Evolutionary conservation across 2,113 vertebrate genomes (phyloP), one percentile per base, ranked within the genome.

Genomic region (Anas platyrhynchos): DNA sequence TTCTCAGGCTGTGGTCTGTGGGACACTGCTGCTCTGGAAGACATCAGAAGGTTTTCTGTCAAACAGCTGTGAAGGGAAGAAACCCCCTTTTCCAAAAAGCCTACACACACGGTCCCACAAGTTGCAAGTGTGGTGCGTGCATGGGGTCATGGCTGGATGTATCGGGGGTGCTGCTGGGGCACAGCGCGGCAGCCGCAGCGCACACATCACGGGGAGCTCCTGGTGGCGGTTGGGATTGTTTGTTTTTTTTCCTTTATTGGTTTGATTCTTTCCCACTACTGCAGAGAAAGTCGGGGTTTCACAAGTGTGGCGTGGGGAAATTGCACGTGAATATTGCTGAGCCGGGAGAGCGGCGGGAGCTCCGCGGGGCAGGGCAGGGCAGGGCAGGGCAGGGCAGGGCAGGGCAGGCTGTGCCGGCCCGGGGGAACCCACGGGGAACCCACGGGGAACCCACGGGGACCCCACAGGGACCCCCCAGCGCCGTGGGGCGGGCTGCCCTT

Each of bases 281-380:
- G 61, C 68, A 12, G 43, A 43, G 75, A 67, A 89, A 90, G 68
- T n/a, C 31, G 29, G 56, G 88, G 32, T 69, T 92, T 72, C 55
- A 54, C 38, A 72, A 15, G 12, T 0, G 2, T 54, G 81, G 36
- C n/a, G 26, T 68, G 59, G 81, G 89, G 85, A 95, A 96, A 93
- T 91, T 86, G 92, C 92, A 92, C 16, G 90, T 52, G 94, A 95
- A 96, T 87, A 41, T 91, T 87, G 56, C 54, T 10, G 27, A 63
- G 74, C 86, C 12, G 0, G 0, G 50, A 16, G 34, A 46, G 31
- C 83, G 67, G 43, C 69, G 7, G 61, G 62, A 54, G 89, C 73
- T 48, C 46, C 46, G 46, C 18, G 9, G 46, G 46, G 46, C 16
- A 17, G 43, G 16, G 44, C 46, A 21, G 46, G 11, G 46, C 46